Evolutionary conservation across 1,140 invertebrate species (phyloP).

Genomic region (Euborellia annulipes): DNA sequence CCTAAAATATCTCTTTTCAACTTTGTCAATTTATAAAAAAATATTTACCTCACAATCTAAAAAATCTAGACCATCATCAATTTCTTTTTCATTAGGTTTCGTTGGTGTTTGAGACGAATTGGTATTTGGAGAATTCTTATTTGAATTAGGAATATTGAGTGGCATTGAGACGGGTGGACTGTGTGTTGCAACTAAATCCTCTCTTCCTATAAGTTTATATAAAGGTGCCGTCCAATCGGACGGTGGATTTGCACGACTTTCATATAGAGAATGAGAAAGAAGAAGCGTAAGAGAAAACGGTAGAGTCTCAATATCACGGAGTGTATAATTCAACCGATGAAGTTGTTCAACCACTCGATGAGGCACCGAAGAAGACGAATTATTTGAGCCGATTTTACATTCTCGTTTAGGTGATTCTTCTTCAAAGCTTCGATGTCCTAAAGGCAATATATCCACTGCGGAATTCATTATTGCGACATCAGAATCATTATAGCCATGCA

Average conservation of each 20-base stretch:
- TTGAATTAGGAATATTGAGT: too few relatives aligned
- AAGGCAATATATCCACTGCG: too few relatives aligned
- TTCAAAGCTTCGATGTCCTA: neutral
- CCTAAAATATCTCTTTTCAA: neutral
- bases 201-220: slow-evolving; percentile 64
- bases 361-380: slow-evolving; percentile 12
- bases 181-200: slow-evolving; percentile 44
- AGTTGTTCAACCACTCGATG: too few relatives aligned
- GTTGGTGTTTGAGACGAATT: slow-evolving; percentile 1
- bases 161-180: too few relatives aligned
- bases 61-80: slow-evolving; percentile 33
- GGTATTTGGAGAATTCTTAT: too few relatives aligned
- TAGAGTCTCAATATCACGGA: slow-evolving; percentile 51
- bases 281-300: slow-evolving; percentile 59
- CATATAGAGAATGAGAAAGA: slow-evolving; percentile 55
- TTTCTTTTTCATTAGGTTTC: slow-evolving; percentile 1
- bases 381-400: slow-evolving; percentile 2
- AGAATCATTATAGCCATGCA: too few relatives aligned
- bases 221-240: slow-evolving; percentile 56
- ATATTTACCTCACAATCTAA: slow-evolving; percentile 29
- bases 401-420: neutral
- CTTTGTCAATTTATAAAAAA: neutral
- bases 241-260: slow-evolving; percentile 57
- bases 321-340: slow-evolving; percentile 31
- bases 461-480: too few relatives aligned